Evolutionary conservation across 2,888 invertebrate species (phyloP).

Genomic region (Parnassius smintheus): DNA sequence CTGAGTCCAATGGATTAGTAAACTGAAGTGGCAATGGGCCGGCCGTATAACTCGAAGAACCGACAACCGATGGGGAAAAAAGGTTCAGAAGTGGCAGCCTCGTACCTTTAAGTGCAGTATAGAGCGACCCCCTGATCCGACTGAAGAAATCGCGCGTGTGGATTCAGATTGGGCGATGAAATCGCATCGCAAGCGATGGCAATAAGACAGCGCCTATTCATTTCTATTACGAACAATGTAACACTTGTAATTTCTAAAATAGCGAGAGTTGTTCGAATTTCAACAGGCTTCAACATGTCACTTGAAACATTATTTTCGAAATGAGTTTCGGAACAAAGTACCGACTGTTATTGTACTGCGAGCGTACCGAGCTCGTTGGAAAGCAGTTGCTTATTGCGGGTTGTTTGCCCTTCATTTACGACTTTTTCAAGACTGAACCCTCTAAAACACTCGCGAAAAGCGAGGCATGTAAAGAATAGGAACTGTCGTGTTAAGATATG

Average conservation of each 20-base stretch:
- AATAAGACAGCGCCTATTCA: no score
- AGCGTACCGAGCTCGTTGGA: neutral
- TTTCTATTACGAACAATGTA: no score
- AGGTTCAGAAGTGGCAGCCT: no score
- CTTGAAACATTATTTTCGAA: neutral
- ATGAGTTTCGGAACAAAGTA: neutral
- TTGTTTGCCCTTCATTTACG: constrained; percentile 1
- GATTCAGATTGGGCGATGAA: no score
- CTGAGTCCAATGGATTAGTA: no score
- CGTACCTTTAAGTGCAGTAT: no score
- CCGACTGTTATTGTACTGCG: neutral
- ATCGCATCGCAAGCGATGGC: no score
- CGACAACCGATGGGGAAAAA: no score
- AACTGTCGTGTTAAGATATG: neutral
- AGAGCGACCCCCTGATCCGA: no score
- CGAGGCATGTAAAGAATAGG: neutral
- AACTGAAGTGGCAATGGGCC: no score
- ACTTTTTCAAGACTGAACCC: neutral
- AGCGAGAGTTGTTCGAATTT: neutral
- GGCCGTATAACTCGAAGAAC: no score
- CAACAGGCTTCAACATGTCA: neutral
- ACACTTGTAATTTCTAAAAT: neutral
- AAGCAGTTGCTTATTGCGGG: neutral
- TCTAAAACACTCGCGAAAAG: neutral
- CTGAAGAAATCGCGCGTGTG: no score